phyloP scores from a whole-genome alignment of 2,888 invertebrate genomes.

The Synergus laeviventris region DNA sequence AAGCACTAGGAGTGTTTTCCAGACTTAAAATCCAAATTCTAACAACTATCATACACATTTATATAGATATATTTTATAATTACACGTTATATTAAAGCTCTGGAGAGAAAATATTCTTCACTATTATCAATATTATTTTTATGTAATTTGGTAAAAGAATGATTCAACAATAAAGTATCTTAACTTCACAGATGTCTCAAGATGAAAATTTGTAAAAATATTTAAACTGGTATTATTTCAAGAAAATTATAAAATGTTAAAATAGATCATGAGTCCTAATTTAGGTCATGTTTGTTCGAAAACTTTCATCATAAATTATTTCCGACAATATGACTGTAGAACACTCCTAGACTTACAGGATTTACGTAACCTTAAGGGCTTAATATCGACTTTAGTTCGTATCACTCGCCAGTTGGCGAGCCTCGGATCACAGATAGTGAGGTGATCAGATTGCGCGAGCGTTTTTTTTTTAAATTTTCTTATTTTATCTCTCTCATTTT shows the following conservation, averaged over 20 bases:
- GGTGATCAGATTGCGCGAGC: conserved; percentile 74
- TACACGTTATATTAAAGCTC: conserved; percentile 4
- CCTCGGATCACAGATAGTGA: conserved; percentile 75
- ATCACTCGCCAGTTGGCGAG: conserved; percentile 71
- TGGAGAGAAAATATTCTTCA: neutral
- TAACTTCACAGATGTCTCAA: no score
- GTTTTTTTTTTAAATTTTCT: conserved; percentile 58
- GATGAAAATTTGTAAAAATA: neutral
- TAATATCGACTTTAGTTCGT: conserved; percentile 74
- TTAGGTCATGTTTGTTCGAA: neutral
- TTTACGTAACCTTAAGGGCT: conserved; percentile 66
- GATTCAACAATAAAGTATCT: no score
- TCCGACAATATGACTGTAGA: conserved; percentile 30
- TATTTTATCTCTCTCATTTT: conserved; percentile 46
- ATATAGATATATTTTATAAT: neutral
- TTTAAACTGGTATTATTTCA: neutral
- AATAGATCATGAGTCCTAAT: neutral
- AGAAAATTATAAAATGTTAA: neutral
- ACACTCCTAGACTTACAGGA: conserved; percentile 57
- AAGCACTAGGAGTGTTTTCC: conserved; percentile 25
- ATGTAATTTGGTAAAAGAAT: neutral
- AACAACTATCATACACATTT: neutral
- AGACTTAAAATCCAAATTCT: neutral
- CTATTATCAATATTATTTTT: neutral
- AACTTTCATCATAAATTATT: neutral